Conservation (phyloP, 2,888 invertebrate genomes). For the Oxyscelio sp. region DNA sequence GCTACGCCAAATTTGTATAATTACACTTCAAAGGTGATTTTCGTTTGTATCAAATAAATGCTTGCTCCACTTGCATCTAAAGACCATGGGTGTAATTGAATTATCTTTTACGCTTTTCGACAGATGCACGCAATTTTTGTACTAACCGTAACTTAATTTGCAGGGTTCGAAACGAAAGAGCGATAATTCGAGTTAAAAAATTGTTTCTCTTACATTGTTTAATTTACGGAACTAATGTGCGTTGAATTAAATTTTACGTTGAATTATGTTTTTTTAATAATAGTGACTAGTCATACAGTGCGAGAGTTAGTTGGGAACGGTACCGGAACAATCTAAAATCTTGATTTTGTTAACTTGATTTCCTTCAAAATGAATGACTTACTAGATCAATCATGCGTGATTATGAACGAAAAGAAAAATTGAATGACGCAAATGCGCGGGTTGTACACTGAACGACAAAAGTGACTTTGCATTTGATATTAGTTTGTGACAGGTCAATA, state of each 20-base stretch:
- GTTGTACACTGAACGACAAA: slow-evolving; percentile 42
- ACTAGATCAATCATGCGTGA: neutral
- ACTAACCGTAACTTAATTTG: too few relatives aligned
- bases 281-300: neutral
- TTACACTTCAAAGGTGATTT: slow-evolving; percentile 45
- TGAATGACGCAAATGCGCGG: slow-evolving; percentile 41
- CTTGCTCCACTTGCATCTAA: slow-evolving; percentile 4
- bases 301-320: neutral
- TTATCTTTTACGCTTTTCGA: slow-evolving; percentile 14
- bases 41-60: slow-evolving; percentile 36
- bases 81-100: slow-evolving; percentile 4
- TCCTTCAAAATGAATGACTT: slow-evolving; percentile 27
- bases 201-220: too few relatives aligned
- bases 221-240: too few relatives aligned
- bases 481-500: slow-evolving; percentile 18
- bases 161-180: too few relatives aligned
- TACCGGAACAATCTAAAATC: neutral
- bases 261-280: too few relatives aligned
- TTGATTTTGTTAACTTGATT: slow-evolving; percentile 33
- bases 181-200: too few relatives aligned
- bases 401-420: slow-evolving; percentile 2
- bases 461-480: slow-evolving; percentile 4
- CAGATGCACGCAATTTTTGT: neutral
- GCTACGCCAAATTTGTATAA: slow-evolving; percentile 27
- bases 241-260: too few relatives aligned